phyloP scores from a whole-genome alignment of 1,140 invertebrate genomes.

The Ylistrum balloti region DNA sequence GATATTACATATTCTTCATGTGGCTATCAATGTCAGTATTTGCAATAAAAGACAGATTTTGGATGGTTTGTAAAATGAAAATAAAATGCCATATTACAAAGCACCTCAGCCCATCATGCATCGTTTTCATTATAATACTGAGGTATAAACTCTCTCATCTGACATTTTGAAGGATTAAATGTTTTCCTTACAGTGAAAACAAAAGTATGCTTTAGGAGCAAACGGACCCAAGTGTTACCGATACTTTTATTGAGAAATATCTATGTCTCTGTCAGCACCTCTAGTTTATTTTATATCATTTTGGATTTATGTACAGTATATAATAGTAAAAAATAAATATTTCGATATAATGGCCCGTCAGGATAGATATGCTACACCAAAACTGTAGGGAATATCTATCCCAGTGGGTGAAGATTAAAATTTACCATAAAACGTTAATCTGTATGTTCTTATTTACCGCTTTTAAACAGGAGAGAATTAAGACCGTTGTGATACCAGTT shows the following conservation, averaged over 20 bases:
- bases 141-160: neutral
- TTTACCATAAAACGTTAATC: constrained; percentile 15
- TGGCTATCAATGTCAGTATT: constrained; percentile 19
- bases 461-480: constrained; percentile 21
- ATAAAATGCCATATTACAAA: constrained; percentile 36
- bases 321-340: neutral
- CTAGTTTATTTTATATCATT: neutral
- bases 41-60: constrained; percentile 34
- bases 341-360: neutral
- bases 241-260: constrained; percentile 30
- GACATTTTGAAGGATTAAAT: constrained; percentile 14
- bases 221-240: neutral
- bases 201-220: constrained; percentile 3
- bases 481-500: constrained; percentile 1
- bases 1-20: constrained; percentile 29
- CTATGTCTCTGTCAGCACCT: neutral
- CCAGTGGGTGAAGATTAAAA: constrained; percentile 22
- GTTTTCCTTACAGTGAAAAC: neutral
- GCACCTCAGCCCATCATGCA: constrained; percentile 1
- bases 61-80: constrained; percentile 40
- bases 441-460: constrained; percentile 12
- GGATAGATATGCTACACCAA: neutral
- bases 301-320: neutral
- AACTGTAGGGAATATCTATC: neutral
- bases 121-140: neutral